Conservation (phyloP, 2,888 invertebrate species). For the Trissonchulus latispiculum region DNA sequence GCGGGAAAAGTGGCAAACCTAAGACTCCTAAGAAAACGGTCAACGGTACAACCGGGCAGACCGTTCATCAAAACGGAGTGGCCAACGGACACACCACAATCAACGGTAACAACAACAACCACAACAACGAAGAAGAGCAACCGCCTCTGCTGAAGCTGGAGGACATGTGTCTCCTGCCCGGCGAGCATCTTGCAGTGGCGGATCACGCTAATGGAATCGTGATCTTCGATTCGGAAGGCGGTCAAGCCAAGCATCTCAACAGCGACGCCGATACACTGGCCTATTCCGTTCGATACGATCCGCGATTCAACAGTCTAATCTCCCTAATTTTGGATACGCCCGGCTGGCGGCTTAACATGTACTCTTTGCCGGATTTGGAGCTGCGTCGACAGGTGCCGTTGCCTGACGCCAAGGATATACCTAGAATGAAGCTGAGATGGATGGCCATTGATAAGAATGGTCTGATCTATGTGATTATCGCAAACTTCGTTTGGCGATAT, state of each 20-base stretch:
- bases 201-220: constrained; percentile 14
- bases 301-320: not conserved
- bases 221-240: not conserved
- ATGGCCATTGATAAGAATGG: not conserved
- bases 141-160: not conserved
- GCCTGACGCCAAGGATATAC: not conserved
- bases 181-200: not conserved
- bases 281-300: not conserved
- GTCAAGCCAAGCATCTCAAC: not conserved
- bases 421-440: constrained; percentile 7
- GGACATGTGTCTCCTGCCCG: not conserved
- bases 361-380: not conserved
- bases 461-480: not conserved
- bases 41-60: too few relatives aligned
- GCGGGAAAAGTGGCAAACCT: too few relatives aligned
- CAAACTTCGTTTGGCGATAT: not conserved
- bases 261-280: constrained; percentile 10
- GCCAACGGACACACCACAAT: too few relatives aligned
- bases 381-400: not conserved
- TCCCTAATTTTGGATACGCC: constrained; percentile 9
- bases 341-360: constrained; percentile 5
- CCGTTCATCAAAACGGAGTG: too few relatives aligned
- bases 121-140: not conserved
- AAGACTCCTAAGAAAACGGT: too few relatives aligned
- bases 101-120: too few relatives aligned